A percentile compares a stretch with the other conserved stretches of the same genome.
Conservation (phyloP, 1,140 invertebrate species). For the Aricia agestis region DNA sequence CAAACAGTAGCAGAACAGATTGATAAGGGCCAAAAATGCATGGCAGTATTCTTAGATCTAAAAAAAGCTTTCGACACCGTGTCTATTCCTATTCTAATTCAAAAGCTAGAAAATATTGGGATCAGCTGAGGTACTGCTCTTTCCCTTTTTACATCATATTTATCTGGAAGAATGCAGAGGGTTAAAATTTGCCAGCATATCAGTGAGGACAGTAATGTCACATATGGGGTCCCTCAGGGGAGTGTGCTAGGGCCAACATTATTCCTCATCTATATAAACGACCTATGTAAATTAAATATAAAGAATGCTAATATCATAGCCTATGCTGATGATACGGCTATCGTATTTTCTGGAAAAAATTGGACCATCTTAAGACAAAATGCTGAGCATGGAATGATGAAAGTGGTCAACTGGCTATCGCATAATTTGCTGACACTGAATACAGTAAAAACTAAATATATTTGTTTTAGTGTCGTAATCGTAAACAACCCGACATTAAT, state of each 20-base stretch:
- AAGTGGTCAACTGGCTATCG: too few species aligned
- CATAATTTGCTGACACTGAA: too few species aligned
- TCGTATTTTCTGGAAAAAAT: not conserved
- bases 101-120: not conserved
- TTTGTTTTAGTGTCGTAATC: too few species aligned
- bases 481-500: too few species aligned
- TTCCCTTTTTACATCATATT: not conserved
- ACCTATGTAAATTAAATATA: not conserved
- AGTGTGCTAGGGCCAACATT: not conserved
- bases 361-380: not conserved
- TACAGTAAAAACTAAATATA: too few species aligned
- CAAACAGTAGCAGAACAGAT: not conserved
- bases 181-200: not conserved
- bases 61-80: conserved; percentile 4
- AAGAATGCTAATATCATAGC: not conserved
- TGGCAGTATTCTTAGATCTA: not conserved
- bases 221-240: not conserved
- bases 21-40: conserved; percentile 4
- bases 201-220: not conserved
- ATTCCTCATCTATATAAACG: conserved; percentile 1
- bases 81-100: conserved; percentile 4
- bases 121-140: not conserved
- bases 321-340: not conserved
- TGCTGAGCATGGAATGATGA: too few species aligned
- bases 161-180: too few species aligned